Percentiles rank a stretch among this genome's conserved stretches.
These are phyloP conservation scores for Bombyx mori DNA, from an alignment of 1,140 invertebrate genomes.

Conservation along the genomic window DNA sequence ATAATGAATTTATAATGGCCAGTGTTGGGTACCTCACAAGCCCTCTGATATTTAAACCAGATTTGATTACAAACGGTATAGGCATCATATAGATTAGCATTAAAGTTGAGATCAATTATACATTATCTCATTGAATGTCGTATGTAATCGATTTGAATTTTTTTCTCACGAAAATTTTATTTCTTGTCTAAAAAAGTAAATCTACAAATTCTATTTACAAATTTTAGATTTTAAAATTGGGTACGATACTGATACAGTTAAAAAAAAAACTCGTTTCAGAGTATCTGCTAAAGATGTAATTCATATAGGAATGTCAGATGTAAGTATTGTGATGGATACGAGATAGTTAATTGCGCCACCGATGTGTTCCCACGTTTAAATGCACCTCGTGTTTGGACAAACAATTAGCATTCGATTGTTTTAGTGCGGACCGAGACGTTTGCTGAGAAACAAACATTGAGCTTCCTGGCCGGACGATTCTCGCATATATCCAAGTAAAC, in stretches of 20 bases:
- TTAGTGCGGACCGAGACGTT: slow-evolving; percentile 63
- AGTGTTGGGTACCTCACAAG: slow-evolving; percentile 4
- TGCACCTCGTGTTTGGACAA: slow-evolving; percentile 60
- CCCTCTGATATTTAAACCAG: slow-evolving; percentile 3
- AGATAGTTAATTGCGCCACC: slow-evolving; percentile 56
- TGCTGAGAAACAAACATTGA: slow-evolving; percentile 53
- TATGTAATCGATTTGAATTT: too few relatives aligned
- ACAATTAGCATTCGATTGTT: slow-evolving; percentile 68
- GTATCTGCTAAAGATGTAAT: not conserved
- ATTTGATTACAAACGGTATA: slow-evolving; percentile 1
- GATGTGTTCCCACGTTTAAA: slow-evolving; percentile 64
- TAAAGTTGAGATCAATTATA: too few relatives aligned
- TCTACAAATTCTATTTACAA: slow-evolving; percentile 7
- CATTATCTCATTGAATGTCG: too few relatives aligned
- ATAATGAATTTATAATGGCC: slow-evolving; percentile 70
- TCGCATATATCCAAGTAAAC: slow-evolving; percentile 1
- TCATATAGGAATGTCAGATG: slow-evolving; percentile 3
- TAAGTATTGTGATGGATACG: slow-evolving; percentile 31
- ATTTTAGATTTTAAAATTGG: slow-evolving; percentile 11
- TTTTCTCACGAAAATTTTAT: too few relatives aligned
- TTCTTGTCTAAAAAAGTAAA: too few relatives aligned
- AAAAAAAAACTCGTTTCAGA: not conserved
- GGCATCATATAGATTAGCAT: too few relatives aligned
- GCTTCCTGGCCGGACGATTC: slow-evolving; percentile 26
- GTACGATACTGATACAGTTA: not conserved